Base-by-base conservation (phyloP, 2,797 vertebrate genomes). In the Hirundo rustica region DNA sequence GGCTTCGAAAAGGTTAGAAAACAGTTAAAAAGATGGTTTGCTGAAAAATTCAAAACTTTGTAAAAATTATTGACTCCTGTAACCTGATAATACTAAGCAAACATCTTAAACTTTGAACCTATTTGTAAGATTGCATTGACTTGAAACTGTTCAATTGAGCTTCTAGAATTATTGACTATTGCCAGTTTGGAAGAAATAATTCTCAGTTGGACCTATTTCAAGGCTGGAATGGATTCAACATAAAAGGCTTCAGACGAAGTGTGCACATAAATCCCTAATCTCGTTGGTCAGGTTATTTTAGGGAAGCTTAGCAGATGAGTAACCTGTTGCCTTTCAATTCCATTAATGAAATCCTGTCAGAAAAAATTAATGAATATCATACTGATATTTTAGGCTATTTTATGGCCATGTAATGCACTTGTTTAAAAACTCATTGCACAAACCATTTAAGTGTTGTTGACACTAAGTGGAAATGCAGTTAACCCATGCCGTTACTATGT, bases 221-320 rank as follows among this genome's bases (percentile, higher is more conserved):
- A 96, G 96, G 86, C 96, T 98, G 97, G 97, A 98, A 67, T 80
- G 40, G 84, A 55, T 98, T 97, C 97, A 98, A 97, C 87, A 95
- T 92, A 72, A 91, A 95, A 97, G 96, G 96, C 93, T 89, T 98
- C 97, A 97, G 94, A 97, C 72, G 92, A 95, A 97, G 90, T 97
- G 96, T 96, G 93, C 95, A 96, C 95, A 98, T 98, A 98, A 98
- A 98, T 98, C 97, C 96, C 93, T 96, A 91, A 98, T 98, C 97
- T 97, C 96, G 97, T 98, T 92, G 97, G 97, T 93, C 30, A 91
- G 36, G 76, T 95, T 98, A 96, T 98, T 98, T 98, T 95, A 70
- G 57, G 75, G 92, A 95, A 94, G 92, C 78, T 44, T 65, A 95
- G 83, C 95, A 97, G 86, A 97, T 98, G 97, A 97, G 93, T 98